Conservation (phyloP, 2,797 vertebrate species). For the Phyllotis vaccarum region DNA sequence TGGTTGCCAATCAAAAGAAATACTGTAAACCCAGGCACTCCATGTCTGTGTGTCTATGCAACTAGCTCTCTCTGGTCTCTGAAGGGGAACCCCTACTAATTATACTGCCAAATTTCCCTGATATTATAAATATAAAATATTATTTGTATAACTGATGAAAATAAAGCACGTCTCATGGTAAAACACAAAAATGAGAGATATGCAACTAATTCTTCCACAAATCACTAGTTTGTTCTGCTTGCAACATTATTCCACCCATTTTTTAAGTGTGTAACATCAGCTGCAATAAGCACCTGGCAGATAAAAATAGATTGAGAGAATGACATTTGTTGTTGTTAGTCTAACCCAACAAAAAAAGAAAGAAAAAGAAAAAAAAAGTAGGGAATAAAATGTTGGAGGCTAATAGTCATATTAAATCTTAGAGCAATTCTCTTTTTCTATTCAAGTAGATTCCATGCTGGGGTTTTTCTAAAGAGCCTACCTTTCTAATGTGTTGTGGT, state of each 20-base stretch:
- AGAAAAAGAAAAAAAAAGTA: neutral
- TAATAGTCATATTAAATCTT: neutral
- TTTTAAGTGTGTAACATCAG: neutral
- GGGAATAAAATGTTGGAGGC: neutral
- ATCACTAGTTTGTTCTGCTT: neutral
- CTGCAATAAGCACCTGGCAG: neutral
- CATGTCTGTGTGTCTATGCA: accelerated
- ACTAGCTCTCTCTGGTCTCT: neutral
- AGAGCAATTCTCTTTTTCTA: neutral
- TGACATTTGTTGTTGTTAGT: neutral
- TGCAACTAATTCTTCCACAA: neutral
- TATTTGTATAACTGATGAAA: neutral
- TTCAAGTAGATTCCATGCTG: neutral
- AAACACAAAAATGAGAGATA: neutral
- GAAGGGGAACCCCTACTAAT: neutral
- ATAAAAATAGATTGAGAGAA: neutral
- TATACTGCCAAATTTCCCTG: neutral
- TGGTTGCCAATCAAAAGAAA: neutral
- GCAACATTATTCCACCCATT: neutral
- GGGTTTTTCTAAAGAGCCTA: constrained; percentile 18
- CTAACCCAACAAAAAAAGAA: constrained; percentile 13
- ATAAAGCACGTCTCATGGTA: neutral
- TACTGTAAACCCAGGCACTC: neutral
- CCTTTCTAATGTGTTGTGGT: neutral
- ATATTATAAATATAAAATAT: neutral